Conservation (phyloP, 2,888 invertebrate genomes). For the Diadegma fenestrale region DNA sequence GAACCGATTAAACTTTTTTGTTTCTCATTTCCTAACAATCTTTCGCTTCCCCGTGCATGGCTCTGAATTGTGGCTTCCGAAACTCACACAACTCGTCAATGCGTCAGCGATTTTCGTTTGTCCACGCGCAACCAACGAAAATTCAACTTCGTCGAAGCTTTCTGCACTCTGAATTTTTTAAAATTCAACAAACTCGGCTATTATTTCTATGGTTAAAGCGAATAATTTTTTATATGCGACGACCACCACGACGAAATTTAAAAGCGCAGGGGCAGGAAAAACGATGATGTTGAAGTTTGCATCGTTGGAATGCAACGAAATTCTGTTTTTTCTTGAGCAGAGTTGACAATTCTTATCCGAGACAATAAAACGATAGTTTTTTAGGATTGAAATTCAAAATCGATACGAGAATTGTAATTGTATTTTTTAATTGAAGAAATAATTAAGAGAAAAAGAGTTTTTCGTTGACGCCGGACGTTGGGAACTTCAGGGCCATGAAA, state of each 20-base stretch:
- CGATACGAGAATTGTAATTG: too few relatives aligned
- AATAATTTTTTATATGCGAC: too few relatives aligned
- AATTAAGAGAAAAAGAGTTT: too few relatives aligned
- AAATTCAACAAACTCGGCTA: not conserved
- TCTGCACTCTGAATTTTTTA: constrained; percentile 11
- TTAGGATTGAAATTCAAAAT: too few relatives aligned
- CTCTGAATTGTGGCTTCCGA: not conserved
- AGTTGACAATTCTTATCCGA: too few relatives aligned
- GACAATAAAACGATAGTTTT: too few relatives aligned
- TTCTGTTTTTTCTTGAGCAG: too few relatives aligned
- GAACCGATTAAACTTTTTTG: constrained; percentile 67
- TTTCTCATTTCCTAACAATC: constrained; percentile 21
- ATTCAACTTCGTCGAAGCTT: constrained; percentile 13
- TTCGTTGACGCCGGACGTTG: too few relatives aligned
- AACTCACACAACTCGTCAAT: constrained; percentile 48
- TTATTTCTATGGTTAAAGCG: not conserved
- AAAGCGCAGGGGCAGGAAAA: not conserved
- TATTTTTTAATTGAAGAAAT: too few relatives aligned
- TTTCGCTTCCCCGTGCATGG: constrained; percentile 11
- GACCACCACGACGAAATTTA: too few relatives aligned
- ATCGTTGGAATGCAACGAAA: too few relatives aligned
- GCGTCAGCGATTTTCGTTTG: constrained; percentile 47
- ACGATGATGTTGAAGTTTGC: too few relatives aligned
- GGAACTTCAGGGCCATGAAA: not conserved
- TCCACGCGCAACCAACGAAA: constrained; percentile 13